phyloP scores from a whole-genome alignment of 2,888 invertebrate species.

The Cantharis rufa region DNA sequence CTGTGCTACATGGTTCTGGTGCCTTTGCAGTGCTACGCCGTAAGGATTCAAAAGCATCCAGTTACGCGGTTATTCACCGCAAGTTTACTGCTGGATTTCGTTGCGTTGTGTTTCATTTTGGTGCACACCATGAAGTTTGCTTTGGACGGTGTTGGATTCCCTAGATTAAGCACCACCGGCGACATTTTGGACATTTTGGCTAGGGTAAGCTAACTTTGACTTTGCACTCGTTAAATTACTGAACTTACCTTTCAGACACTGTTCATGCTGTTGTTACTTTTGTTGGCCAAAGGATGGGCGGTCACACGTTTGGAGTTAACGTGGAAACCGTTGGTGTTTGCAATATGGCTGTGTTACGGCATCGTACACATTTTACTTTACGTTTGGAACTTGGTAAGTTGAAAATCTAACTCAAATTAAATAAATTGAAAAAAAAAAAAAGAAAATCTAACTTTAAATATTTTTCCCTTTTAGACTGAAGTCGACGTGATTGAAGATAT shows the following conservation, averaged over 20 bases:
- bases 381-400: constrained; percentile 92
- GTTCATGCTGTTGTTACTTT: constrained; percentile 88
- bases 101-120: constrained; percentile 85
- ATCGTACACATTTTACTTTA: constrained; percentile 89
- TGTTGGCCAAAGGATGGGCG: constrained; percentile 97
- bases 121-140: constrained; percentile 89
- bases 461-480: constrained; percentile 74
- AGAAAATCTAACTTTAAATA: too few relatives aligned
- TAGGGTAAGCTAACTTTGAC: constrained; percentile 65
- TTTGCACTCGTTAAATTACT: neutral
- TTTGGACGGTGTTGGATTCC: constrained; percentile 86
- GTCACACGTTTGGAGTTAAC: constrained; percentile 88
- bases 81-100: constrained; percentile 82
- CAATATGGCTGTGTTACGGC: constrained; percentile 91
- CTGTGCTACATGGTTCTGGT: constrained; percentile 80
- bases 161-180: constrained; percentile 80
- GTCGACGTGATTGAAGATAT: constrained; percentile 95
- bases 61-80: constrained; percentile 89
- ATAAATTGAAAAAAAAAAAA: too few relatives aligned
- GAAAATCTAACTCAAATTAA: too few relatives aligned
- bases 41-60: constrained; percentile 85
- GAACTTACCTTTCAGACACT: constrained; percentile 62
- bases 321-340: constrained; percentile 81
- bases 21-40: constrained; percentile 90
- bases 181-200: constrained; percentile 92